These are phyloP conservation scores for Diabrotica undecimpunctata DNA, from an alignment of 1,140 invertebrate genomes.

Conservation along the genomic window DNA sequence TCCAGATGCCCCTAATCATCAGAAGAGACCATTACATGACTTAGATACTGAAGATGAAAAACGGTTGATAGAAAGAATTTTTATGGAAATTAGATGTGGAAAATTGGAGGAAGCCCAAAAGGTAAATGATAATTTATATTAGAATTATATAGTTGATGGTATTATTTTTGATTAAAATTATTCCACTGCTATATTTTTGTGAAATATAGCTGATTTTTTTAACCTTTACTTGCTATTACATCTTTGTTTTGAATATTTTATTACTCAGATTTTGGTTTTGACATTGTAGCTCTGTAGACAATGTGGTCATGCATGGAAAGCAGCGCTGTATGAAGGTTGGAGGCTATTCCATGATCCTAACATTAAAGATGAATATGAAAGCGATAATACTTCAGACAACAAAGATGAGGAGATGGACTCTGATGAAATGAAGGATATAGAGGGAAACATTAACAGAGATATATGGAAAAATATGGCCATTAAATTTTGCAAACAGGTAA, in stretches of 20 bases:
- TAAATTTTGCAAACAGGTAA: slow-evolving; percentile 59
- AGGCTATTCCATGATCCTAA: slow-evolving; percentile 79
- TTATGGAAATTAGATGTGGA: slow-evolving; percentile 79
- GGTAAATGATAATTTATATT: slow-evolving; percentile 24
- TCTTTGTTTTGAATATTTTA: no score
- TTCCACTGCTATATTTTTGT: no score
- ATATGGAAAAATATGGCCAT: slow-evolving; percentile 88
- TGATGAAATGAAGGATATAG: slow-evolving; percentile 52
- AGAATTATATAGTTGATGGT: background rate
- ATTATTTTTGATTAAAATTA: no score
- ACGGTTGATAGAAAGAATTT: slow-evolving; percentile 64
- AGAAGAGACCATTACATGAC: slow-evolving; percentile 78
- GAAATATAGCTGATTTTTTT: no score
- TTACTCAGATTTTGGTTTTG: no score
- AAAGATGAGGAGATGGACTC: slow-evolving; percentile 34
- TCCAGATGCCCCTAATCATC: slow-evolving; percentile 85
- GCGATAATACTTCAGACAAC: slow-evolving; percentile 23
- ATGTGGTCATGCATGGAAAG: slow-evolving; percentile 85
- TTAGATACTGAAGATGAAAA: slow-evolving; percentile 86
- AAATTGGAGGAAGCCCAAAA: slow-evolving; percentile 77
- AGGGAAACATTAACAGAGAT: slow-evolving; percentile 84
- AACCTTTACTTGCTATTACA: no score
- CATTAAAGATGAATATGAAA: slow-evolving; percentile 45
- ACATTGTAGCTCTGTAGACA: slow-evolving; percentile 63
- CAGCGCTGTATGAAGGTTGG: slow-evolving; percentile 88